Evolutionary conservation across 2,888 invertebrate genomes (phyloP), one percentile per base, ranked within the genome.

Genomic region (Stenichneumon culpator): DNA sequence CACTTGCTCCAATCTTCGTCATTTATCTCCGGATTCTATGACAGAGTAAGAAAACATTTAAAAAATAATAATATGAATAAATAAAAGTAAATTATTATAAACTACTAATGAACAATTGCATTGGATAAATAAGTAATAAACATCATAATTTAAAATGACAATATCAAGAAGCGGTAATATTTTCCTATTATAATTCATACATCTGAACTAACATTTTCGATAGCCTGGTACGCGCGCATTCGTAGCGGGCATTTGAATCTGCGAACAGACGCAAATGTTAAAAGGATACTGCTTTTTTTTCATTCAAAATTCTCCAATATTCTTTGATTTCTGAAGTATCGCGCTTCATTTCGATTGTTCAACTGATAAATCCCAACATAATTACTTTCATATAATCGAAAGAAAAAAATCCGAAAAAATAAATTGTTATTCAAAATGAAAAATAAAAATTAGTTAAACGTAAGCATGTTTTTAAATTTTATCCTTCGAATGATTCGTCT

Each of bases 171-270:
- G n/a, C 32, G 50, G 28, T 54, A 11, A 28, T 19, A 39, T 75
- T 67, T 68, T 77, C 68, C 50, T 3, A 72, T 14, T 3, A 44
- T 52, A 86, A 86, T 68, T 79, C 82, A 87, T 81, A 65, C 52
- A 83, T 87, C 88, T 83, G 32, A 69, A 91, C 88, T 90, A 89
- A 90, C 88, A 89, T 88, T 89, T 87, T 78, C 25, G 86, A 84
- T 84, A 77, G 79, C 77, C 86, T 86, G 90, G 83, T 60, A 83
- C 86, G 87, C 86, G 88, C 74, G 81, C 86, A 83, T 88, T 89
- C 84, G 90, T 86, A 84, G 88, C 87, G 87, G 93, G 92, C 89
- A 93, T 92, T 93, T 93, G 89, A 87, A 93, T 93, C 93, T 93
- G 93, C 86, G 92, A 93, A 87, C 87, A 91, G 88, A 91, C 81